Evolutionary conservation across 2,888 invertebrate species (phyloP).

Genomic region (Drosophila anomelani): DNA sequence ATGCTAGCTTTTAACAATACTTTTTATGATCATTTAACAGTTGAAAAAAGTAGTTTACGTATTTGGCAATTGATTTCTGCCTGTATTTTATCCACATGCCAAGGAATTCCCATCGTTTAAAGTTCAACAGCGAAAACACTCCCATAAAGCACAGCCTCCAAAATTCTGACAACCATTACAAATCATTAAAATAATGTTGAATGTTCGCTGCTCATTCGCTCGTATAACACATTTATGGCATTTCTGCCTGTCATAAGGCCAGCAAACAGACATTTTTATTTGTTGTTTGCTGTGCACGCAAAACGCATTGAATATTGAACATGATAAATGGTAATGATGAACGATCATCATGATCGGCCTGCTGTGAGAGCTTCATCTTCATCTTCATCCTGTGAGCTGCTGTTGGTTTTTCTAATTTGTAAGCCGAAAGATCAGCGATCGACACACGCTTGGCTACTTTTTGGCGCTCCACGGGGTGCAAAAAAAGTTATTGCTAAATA

Average conservation of each 20-base stretch:
- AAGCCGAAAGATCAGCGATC: conserved; percentile 56
- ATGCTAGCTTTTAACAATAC: no score
- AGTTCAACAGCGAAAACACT: conserved; percentile 39
- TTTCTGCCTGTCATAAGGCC: conserved; percentile 61
- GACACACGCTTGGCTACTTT: conserved; percentile 76
- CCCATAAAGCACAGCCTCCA: conserved; percentile 41
- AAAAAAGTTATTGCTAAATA: conserved; percentile 35
- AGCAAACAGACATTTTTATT: conserved; percentile 72
- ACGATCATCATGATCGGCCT: conserved; percentile 67
- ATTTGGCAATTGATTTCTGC: conserved; percentile 11
- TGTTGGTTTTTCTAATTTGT: conserved; percentile 75
- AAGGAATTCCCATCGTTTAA: conserved; percentile 27
- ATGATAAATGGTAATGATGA: conserved; percentile 64
- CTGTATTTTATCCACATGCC: conserved; percentile 1
- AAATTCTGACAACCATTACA: conserved; percentile 60
- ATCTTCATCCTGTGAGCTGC: conserved; percentile 53
- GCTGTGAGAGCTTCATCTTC: conserved; percentile 47
- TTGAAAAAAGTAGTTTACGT: conserved; percentile 6
- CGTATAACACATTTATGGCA: conserved; percentile 57
- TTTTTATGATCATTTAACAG: neutral
- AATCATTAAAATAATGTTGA: conserved; percentile 58
- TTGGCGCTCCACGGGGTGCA: conserved; percentile 68
- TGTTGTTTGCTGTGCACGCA: conserved; percentile 59
- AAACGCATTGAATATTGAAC: conserved; percentile 59
- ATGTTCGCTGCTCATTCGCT: conserved; percentile 28